These are phyloP conservation scores for Shinisaurus crocodilurus DNA, from an alignment of 2,113 vertebrate species.

Conservation along the genomic window DNA sequence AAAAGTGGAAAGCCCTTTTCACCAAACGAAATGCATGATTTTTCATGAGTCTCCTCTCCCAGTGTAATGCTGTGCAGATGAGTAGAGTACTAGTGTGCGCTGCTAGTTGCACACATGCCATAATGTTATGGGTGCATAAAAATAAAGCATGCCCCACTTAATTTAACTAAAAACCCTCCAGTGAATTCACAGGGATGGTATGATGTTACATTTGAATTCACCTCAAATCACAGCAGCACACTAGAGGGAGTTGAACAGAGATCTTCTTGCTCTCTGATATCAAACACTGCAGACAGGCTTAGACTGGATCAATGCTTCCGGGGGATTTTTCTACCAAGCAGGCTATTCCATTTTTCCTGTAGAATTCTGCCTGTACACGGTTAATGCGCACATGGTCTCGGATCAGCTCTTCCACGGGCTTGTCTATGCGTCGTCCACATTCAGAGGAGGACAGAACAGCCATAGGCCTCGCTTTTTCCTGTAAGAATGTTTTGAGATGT, in stretches of 20 bases:
- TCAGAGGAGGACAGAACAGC: constrained; percentile 70
- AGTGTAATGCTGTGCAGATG: not conserved
- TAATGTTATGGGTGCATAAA: not conserved
- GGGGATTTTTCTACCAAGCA: constrained; percentile 51
- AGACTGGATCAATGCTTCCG: constrained; percentile 51
- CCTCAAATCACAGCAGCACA: not conserved
- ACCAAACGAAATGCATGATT: no score
- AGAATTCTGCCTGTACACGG: constrained; percentile 63
- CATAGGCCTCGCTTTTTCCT: constrained; percentile 71
- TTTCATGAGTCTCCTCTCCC: not conserved
- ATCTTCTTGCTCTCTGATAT: not conserved
- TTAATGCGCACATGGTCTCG: constrained; percentile 45
- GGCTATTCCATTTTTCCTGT: constrained; percentile 63
- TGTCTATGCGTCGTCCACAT: constrained; percentile 63
- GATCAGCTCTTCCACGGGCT: constrained; percentile 60
- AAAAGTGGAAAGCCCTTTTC: not conserved
- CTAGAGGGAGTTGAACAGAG: not conserved
- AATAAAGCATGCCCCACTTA: not conserved
- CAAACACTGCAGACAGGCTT: constrained; percentile 18
- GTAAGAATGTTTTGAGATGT: constrained; percentile 31
- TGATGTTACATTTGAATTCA: not conserved
- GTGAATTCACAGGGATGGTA: not conserved
- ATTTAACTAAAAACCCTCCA: not conserved
- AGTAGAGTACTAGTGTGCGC: not conserved
- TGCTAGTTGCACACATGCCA: not conserved